These are phyloP conservation scores for Meteorus sp. DNA, from an alignment of 1,140 invertebrate species.

Conservation along the genomic window DNA sequence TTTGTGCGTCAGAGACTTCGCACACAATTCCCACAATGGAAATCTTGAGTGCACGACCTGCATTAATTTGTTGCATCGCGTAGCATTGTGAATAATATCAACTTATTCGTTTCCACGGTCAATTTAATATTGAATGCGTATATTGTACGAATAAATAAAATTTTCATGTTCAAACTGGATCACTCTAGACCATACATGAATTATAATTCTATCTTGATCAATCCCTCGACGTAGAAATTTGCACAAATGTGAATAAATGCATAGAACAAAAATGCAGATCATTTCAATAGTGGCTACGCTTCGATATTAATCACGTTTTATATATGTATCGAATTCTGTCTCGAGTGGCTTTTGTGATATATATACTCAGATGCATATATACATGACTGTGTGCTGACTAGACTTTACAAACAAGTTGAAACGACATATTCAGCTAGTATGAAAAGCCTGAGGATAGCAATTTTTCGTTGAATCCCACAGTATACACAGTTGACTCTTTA, in stretches of 20 bases:
- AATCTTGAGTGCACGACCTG: constrained; percentile 14
- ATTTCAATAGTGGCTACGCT: too few species aligned
- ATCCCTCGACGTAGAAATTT: too few species aligned
- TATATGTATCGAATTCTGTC: neutral
- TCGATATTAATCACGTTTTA: neutral
- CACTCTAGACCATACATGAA: neutral
- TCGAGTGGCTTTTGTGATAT: constrained; percentile 1
- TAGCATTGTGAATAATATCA: neutral
- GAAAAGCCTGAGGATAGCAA: constrained; percentile 14
- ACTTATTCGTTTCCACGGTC: neutral
- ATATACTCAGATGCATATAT: too few species aligned
- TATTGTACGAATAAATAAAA: neutral
- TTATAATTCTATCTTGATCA: too few species aligned
- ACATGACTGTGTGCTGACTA: neutral
- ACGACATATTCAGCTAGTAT: neutral
- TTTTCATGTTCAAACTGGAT: neutral
- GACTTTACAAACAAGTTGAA: neutral
- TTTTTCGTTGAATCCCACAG: neutral
- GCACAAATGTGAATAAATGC: too few species aligned
- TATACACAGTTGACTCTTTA: constrained; percentile 1
- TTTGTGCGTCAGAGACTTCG: neutral
- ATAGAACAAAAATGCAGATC: too few species aligned
- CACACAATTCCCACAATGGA: neutral
- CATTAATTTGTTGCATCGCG: constrained; percentile 13
- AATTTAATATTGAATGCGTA: neutral